These are phyloP conservation scores for Magallana nippona DNA, from an alignment of 2,888 invertebrate species.

Conservation along the genomic window DNA sequence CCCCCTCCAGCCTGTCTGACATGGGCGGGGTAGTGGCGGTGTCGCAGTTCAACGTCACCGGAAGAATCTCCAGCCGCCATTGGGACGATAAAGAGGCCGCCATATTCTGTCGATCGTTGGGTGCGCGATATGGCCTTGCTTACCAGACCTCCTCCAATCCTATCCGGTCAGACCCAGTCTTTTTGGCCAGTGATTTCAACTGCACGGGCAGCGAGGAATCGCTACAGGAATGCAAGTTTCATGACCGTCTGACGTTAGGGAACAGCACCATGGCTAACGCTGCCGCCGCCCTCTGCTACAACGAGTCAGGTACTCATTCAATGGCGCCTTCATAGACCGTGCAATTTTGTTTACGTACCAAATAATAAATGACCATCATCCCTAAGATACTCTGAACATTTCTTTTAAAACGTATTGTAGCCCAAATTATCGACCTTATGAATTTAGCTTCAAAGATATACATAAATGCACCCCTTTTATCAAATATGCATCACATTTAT, in stretches of 20 bases:
- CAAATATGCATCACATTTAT: no score
- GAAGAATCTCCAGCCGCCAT: conserved; percentile 79
- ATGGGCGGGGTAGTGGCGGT: conserved; percentile 59
- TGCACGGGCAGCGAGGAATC: conserved; percentile 67
- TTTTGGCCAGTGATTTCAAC: conserved; percentile 66
- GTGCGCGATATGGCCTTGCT: conserved; percentile 65
- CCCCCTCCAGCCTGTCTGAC: not conserved
- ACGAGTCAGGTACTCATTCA: conserved; percentile 58
- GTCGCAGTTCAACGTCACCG: conserved; percentile 71
- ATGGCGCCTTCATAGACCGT: no score
- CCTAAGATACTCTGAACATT: no score
- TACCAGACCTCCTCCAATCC: conserved; percentile 63
- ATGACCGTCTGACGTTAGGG: conserved; percentile 59
- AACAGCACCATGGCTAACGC: conserved; percentile 63
- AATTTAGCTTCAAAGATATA: no score
- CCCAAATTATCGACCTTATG: no score
- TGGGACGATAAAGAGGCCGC: conserved; percentile 72
- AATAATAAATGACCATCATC: no score
- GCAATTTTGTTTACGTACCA: no score
- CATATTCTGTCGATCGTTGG: conserved; percentile 67
- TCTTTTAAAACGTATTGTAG: no score
- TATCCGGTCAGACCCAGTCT: conserved; percentile 61
- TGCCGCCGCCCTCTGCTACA: conserved; percentile 70
- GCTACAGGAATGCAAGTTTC: conserved; percentile 64
- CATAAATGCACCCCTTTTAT: no score